phyloP scores from a whole-genome alignment of 1,140 invertebrate species.

The Drosophila melanica region DNA sequence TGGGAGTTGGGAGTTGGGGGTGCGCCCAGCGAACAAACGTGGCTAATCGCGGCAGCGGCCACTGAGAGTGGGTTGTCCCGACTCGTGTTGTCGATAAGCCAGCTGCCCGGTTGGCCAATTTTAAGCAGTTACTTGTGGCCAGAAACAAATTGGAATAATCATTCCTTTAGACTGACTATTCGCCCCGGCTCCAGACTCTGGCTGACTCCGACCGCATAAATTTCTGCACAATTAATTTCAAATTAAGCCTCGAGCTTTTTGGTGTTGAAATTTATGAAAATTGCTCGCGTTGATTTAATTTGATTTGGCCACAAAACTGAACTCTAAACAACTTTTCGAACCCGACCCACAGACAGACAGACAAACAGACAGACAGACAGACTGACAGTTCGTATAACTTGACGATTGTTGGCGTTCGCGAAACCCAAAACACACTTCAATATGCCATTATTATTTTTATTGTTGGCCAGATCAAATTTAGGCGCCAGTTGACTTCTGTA shows the following conservation, averaged over 20 bases:
- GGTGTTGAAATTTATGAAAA: conserved; percentile 65
- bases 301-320: conserved; percentile 2
- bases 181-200: conserved; percentile 4
- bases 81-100: conserved; percentile 30
- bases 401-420: neutral
- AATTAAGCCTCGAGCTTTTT: conserved; percentile 64
- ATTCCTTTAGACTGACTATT: conserved; percentile 30
- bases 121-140: conserved; percentile 15
- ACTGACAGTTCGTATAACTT: no score
- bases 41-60: conserved; percentile 30
- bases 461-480: neutral
- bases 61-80: conserved; percentile 30
- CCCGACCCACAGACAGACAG: neutral
- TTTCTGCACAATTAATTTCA: conserved; percentile 73
- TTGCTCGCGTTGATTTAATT: conserved; percentile 33
- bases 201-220: conserved; percentile 23
- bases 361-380: no score
- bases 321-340: neutral
- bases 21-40: conserved; percentile 36
- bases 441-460: neutral
- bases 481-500: neutral
- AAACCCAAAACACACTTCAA: neutral
- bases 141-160: conserved; percentile 69
- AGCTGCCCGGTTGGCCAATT: conserved; percentile 43
- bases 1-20: conserved; percentile 27